Base-by-base conservation (phyloP, 2,888 invertebrate genomes). In the Agonopterix arenella region DNA sequence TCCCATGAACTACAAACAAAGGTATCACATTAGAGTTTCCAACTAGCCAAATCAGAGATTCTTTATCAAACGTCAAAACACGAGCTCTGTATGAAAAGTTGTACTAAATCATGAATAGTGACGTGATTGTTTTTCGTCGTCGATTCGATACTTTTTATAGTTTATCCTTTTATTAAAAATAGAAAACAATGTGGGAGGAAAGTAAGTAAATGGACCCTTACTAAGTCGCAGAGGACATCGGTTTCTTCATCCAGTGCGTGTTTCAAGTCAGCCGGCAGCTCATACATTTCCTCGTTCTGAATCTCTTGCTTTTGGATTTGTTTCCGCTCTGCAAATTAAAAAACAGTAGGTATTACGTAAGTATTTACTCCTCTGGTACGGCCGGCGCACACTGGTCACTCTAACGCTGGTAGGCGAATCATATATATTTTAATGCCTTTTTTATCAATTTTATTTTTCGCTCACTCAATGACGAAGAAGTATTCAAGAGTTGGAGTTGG, bases 201-300 rank as follows among this genome's bases (percentile, higher is more conserved):
- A n/a, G 9, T 7, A 40, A 40, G n/a, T 40, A n/a, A 40, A 40
- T 40, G 13, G 38, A n/a, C 11, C 44, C 56, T 54, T 48, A 64
- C 63, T 47, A 55, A 18, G 4, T 56, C 44, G 4, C 46, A 44
- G 1, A 63, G 4, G 5, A 18, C 36, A 3, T 48, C 49, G n/a
- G 59, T 38, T 45, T 63, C 61, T 0, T 57, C 53, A 2, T 60
- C 57, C 0, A 61, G 10, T 0, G 55, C 56, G 13, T 53, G 52
- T 8, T 54, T 50, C 9, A 48, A 16, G 2, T 41, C 1, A 0
- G 53, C 48, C 2, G 59, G 56, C 50, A 62, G 10, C 4, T 41
- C 47, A 45, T 59, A 61, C 10, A 54, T 9, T 5, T 8, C 11
- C 13, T 53, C 49, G 0, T 52, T 50, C 2, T 40, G 28, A 7